Evolutionary conservation across 2,797 vertebrate genomes (phyloP), one percentile per base, ranked within the genome.

Genomic region (Graptemys geographica): DNA sequence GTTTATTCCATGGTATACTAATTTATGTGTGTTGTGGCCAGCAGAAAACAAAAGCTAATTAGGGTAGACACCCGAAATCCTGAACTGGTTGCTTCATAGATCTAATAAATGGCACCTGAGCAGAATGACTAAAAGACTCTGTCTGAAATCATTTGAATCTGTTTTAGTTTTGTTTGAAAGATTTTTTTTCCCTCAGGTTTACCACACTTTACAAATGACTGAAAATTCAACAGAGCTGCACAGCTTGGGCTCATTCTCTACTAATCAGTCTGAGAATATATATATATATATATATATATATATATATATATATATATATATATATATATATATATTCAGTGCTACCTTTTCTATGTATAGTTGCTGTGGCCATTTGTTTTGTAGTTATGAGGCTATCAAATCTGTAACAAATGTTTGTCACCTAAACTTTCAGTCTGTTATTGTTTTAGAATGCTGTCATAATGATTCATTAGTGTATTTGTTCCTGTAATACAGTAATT

Each of bases 401-500:
- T 85, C 81, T 90, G 2, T 81, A 72, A 83, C 52, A 89, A 86
- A 72, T 59, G 23, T 33, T 90, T 94, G 23, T 87, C 53, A 82
- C 31, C 9, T 10, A 27, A 81, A 76, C 8, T 90, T 92, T 93
- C 65, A 87, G 6, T 13, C 51, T 59, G 28, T 76, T 88, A 44
- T 47, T 94, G 81, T 84, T 91, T 93, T 93, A 83, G 0, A 4
- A 41, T n/a, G 12, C 28, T 95, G 80, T 90, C 83, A 91, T 90
- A 86, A 90, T 92, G 89, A 95, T 94, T 94, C 81, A 87, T 96
- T 94, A 89, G 74, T 80, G 2, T 87, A 72, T 49, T 47, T 4
- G 19, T 92, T 47, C 31, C 31, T 90, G 49, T 93, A 87, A 89
- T 88, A 56, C 56, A 95, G 49, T 62, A 91, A 15, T 85, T 15